Evolutionary conservation across 2,888 invertebrate genomes (phyloP).

Genomic region (Lypha dubia): DNA sequence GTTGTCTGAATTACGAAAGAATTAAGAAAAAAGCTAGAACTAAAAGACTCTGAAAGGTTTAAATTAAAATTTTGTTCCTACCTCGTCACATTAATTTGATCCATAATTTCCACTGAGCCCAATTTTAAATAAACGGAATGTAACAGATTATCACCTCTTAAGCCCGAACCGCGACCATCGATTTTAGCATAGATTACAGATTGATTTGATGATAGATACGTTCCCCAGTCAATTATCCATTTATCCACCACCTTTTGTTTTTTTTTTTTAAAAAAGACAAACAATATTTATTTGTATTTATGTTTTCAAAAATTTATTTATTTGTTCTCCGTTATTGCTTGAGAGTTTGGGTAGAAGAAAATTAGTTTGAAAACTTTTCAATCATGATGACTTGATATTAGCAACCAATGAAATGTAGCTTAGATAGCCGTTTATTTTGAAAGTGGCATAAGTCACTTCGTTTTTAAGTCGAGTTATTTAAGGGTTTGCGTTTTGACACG

Average conservation of each 20-base stretch:
- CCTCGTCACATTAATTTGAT: constrained; percentile 93
- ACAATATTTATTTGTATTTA: too few relatives aligned
- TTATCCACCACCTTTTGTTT: constrained; percentile 85
- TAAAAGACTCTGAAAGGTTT: background rate
- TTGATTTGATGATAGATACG: constrained; percentile 92
- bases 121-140: constrained; percentile 92
- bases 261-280: too few relatives aligned
- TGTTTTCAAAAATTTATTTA: too few relatives aligned
- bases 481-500: too few relatives aligned
- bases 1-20: constrained; percentile 79
- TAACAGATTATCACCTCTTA: constrained; percentile 91
- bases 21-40: background rate
- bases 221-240: constrained; percentile 94
- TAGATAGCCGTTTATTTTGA: too few relatives aligned
- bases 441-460: too few relatives aligned
- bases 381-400: too few relatives aligned
- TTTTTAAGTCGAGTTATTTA: too few relatives aligned
- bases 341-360: too few relatives aligned
- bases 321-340: too few relatives aligned
- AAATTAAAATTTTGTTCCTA: constrained; percentile 67
- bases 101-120: constrained; percentile 95
- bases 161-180: constrained; percentile 95
- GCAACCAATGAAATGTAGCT: too few relatives aligned
- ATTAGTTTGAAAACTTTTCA: too few relatives aligned
- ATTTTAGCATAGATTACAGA: constrained; percentile 94